These are phyloP conservation scores for Zaprionus vittiger DNA, from an alignment of 1,140 invertebrate species.

Conservation along the genomic window DNA sequence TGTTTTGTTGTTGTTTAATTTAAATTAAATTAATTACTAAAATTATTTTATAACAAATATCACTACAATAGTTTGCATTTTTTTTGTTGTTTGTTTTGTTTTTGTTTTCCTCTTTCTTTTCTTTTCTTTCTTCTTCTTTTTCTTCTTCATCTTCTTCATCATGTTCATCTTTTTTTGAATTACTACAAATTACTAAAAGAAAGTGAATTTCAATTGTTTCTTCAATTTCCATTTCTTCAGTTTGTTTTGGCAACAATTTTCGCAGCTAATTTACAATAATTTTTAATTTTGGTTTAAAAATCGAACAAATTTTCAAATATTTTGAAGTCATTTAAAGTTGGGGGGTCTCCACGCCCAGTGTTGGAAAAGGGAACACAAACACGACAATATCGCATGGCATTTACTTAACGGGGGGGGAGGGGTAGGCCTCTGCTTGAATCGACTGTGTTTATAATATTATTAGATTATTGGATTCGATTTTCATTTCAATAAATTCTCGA, in stretches of 20 bases:
- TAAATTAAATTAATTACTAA: constrained; percentile 83
- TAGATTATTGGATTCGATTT: constrained; percentile 6
- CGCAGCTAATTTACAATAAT: constrained; percentile 48
- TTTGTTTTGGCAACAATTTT: constrained; percentile 57
- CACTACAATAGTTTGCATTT: constrained; percentile 83
- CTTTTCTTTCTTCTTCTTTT: not conserved
- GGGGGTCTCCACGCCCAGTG: not conserved
- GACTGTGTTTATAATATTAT: constrained; percentile 1
- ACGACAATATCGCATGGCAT: constrained; percentile 14
- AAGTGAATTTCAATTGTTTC: constrained; percentile 58
- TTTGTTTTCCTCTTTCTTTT: constrained; percentile 50
- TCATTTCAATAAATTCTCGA: constrained; percentile 20
- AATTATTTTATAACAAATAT: constrained; percentile 84
- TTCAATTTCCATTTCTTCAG: constrained; percentile 44
- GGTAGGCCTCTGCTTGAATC: not conserved
- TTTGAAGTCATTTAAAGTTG: not conserved
- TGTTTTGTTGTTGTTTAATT: constrained; percentile 72
- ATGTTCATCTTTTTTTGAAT: constrained; percentile 64
- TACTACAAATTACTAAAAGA: constrained; percentile 64
- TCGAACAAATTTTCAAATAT: constrained; percentile 1
- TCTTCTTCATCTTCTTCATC: constrained; percentile 38
- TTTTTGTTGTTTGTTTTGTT: constrained; percentile 67
- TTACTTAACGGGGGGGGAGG: not conserved
- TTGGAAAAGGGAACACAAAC: not conserved
- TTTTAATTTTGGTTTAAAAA: constrained; percentile 1